phyloP scores from a whole-genome alignment of 2,888 invertebrate species.

The Prosapia bicincta region DNA sequence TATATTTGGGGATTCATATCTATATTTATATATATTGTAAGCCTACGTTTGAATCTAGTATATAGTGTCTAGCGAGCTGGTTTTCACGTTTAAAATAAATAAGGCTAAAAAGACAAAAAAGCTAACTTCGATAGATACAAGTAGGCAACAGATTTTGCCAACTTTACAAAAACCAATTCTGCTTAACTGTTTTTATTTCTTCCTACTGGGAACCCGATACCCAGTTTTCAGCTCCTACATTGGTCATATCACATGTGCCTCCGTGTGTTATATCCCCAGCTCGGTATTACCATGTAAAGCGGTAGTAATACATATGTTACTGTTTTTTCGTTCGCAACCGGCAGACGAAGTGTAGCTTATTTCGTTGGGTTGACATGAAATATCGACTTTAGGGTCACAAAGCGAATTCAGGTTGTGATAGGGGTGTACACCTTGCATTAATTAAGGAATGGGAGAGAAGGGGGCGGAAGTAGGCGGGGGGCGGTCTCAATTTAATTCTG shows the following conservation, averaged over 20 bases:
- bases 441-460: not conserved
- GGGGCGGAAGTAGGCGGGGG: constrained; percentile 2
- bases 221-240: not conserved
- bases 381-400: not conserved
- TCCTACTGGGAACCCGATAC: not conserved
- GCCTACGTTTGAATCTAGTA: too few species aligned
- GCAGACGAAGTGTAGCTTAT: not conserved
- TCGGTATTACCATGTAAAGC: not conserved
- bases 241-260: not conserved
- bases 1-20: too few species aligned
- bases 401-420: not conserved
- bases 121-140: too few species aligned
- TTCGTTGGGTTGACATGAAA: not conserved
- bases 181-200: not conserved
- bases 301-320: not conserved
- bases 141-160: too few species aligned
- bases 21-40: too few species aligned
- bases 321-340: not conserved
- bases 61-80: too few species aligned
- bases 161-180: too few species aligned
- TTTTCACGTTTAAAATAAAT: too few species aligned
- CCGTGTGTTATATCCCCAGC: not conserved
- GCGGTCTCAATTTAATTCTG: constrained; percentile 2
- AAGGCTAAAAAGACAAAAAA: too few species aligned
- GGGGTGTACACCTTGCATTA: constrained; percentile 2